Conservation (phyloP, 2,113 vertebrate species). For the Empidonax traillii region DNA sequence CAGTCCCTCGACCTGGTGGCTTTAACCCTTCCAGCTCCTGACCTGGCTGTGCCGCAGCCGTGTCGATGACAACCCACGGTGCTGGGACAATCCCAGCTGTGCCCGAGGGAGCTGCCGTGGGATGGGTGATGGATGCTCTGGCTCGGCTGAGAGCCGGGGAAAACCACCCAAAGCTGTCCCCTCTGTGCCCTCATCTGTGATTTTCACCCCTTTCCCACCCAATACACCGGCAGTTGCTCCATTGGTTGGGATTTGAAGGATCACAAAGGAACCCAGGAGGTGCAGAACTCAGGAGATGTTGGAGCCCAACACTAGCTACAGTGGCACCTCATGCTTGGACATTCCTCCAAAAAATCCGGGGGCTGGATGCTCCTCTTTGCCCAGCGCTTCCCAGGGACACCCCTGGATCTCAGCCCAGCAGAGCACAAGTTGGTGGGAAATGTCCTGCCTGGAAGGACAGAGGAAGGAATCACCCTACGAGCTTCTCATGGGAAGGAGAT, state of each 20-base stretch:
- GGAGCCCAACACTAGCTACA: background rate
- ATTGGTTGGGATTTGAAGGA: slow-evolving; percentile 5
- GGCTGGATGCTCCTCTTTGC: background rate
- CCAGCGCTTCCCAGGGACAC: background rate
- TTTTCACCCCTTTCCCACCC: background rate
- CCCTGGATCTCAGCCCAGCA: background rate
- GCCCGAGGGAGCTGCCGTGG: background rate
- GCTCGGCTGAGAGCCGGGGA: background rate
- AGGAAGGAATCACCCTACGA: rapidly evolving
- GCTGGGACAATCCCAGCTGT: rapidly evolving
- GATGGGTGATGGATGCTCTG: rapidly evolving
- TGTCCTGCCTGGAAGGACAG: background rate
- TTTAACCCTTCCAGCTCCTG: background rate
- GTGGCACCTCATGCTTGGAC: background rate
- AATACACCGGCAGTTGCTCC: background rate
- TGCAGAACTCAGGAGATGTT: background rate
- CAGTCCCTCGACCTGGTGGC: background rate
- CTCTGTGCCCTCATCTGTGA: background rate
- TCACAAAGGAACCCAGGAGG: background rate
- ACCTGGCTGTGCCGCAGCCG: rapidly evolving
- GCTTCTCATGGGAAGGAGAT: background rate
- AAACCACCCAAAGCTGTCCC: background rate
- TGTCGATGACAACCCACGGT: background rate
- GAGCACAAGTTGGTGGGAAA: rapidly evolving
- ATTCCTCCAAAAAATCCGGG: rapidly evolving